Base-by-base conservation (phyloP, 1,140 invertebrate genomes). In the Hermetia illucens region DNA sequence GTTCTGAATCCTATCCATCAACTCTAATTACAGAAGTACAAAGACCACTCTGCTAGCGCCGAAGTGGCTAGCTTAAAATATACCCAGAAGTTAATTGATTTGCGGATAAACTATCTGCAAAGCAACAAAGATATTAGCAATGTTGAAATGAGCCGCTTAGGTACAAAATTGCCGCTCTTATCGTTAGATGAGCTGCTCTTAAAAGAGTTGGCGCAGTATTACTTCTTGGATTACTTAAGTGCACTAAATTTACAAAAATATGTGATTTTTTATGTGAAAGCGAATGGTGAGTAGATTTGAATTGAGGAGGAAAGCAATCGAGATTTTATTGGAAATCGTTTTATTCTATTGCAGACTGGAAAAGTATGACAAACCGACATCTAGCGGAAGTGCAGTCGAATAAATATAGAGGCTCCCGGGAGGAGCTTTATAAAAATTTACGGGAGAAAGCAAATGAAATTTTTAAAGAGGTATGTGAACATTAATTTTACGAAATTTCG, bases 201-300 rank as follows among this genome's bases (percentile, higher is more conserved):
- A 20, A 42, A 42, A 18, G 40, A 42, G n/a, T 12, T 42, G 12
- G 36, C 40, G 1, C 31, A 29, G 10, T 38, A 20, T 4, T 42
- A 42, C 17, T 42, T 34, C 34, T 34, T 42, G 16, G 40, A 42
- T 16, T 42, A 42, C 30, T 34, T 42, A 16, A 33, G 22, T 18
- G 17, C 34, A 4, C 18, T 34, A 8, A 42, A 42, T 34, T 21
- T 38, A 5, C 40, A 42, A 29, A 37, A 38, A 25, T 42, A 42
- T 38, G 40, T 42, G 16, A 38, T 42, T 20, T 42, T 42, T 18
- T 42, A 42, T 34, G 29, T 36, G 10, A 18, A 20, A 12, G 40
- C 40, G 13, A 16, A 42, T 21, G 38, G 38, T 39, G 20, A 32
- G 30, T 32, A 6, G n/a, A n/a, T n/a, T n/a, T n/a, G n/a, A n/a